phyloP scores from a whole-genome alignment of 1,140 invertebrate species.

The Drosophila murphyi region DNA sequence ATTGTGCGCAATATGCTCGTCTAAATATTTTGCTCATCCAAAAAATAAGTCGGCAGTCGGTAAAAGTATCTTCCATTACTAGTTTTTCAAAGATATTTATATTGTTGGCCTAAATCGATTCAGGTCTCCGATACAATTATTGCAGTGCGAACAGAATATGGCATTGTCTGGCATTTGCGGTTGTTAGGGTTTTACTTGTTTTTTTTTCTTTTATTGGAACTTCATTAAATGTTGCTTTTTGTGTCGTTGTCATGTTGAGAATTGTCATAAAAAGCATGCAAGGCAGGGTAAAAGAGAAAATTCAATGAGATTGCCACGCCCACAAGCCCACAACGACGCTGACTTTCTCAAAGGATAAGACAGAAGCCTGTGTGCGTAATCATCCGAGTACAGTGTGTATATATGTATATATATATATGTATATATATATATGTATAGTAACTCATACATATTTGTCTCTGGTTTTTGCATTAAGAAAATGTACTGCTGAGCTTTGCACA shows the following conservation, averaged over 20 bases:
- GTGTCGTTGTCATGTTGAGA: slow-evolving; percentile 49
- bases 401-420: not conserved
- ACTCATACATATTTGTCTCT: not conserved
- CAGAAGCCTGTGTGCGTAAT: not conserved
- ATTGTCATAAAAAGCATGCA: slow-evolving; percentile 39
- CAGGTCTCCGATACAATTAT: too few species aligned
- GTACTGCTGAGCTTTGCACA: not conserved
- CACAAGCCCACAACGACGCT: not conserved
- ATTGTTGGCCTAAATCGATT: too few species aligned
- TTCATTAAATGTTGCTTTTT: slow-evolving; percentile 69
- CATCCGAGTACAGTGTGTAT: not conserved
- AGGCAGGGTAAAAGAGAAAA: slow-evolving; percentile 26
- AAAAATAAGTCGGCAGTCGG: not conserved
- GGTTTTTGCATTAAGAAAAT: not conserved
- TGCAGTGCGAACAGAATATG: not conserved
- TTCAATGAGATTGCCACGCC: slow-evolving; percentile 43
- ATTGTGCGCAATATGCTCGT: too few species aligned
- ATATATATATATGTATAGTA: not conserved
- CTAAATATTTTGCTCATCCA: too few species aligned
- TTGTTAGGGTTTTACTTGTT: not conserved
- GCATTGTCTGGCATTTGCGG: not conserved
- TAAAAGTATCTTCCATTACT: too few species aligned
- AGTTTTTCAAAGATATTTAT: not conserved
- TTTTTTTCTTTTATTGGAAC: slow-evolving; percentile 59
- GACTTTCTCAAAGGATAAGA: not conserved